Conservation (phyloP, 2,888 invertebrate species). For the Epistrophella euchroma region DNA sequence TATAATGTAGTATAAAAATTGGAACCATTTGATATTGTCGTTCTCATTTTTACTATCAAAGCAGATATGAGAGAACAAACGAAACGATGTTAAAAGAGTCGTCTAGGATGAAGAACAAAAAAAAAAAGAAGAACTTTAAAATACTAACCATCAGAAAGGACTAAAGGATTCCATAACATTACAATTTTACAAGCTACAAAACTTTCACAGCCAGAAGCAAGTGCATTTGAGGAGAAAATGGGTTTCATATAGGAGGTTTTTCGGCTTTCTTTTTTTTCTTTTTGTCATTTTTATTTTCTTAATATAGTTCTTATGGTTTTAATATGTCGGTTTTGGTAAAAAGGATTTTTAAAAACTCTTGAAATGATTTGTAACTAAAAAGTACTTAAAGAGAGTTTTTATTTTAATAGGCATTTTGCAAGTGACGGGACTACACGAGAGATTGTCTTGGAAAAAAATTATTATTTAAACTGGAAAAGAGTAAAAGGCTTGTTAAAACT, state of each 20-base stretch:
- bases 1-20: slow-evolving; percentile 50
- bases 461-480: too few relatives aligned
- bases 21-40: slow-evolving; percentile 69
- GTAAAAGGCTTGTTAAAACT: too few relatives aligned
- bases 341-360: slow-evolving; percentile 6
- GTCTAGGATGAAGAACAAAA: slow-evolving; percentile 28
- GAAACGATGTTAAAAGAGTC: slow-evolving; percentile 22
- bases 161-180: slow-evolving; percentile 56
- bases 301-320: slow-evolving; percentile 5
- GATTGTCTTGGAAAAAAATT: too few relatives aligned
- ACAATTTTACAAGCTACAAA: slow-evolving; percentile 70
- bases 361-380: slow-evolving; percentile 43
- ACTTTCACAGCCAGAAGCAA: slow-evolving; percentile 73
- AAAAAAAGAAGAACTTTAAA: slow-evolving; percentile 12
- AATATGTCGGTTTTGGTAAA: neutral
- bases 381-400: neutral
- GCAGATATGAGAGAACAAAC: slow-evolving; percentile 56
- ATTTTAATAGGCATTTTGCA: neutral
- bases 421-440: neutral
- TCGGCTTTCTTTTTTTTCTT: slow-evolving; percentile 42
- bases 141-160: neutral
- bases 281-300: neutral
- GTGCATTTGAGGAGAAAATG: slow-evolving; percentile 72
- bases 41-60: slow-evolving; percentile 52
- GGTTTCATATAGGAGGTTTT: slow-evolving; percentile 36